These are phyloP conservation scores for Apodemia zela DNA, from an alignment of 2,888 invertebrate species.

Conservation along the genomic window DNA sequence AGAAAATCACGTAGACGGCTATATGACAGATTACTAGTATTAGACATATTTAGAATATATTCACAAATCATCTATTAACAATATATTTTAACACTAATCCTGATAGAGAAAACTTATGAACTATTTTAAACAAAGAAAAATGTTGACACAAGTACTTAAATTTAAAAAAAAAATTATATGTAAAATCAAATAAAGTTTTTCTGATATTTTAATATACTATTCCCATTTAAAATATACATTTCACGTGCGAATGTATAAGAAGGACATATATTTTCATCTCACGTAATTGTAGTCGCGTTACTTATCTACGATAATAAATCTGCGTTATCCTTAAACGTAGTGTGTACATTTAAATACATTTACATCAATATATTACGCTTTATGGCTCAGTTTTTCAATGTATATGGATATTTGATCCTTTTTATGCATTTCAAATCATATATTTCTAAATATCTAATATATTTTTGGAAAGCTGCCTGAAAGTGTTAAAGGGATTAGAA, in stretches of 20 bases:
- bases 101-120: too few species aligned
- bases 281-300: constrained; percentile 12
- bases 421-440: neutral
- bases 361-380: constrained; percentile 4
- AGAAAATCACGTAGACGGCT: too few species aligned
- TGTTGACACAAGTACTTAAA: too few species aligned
- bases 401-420: neutral
- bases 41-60: too few species aligned
- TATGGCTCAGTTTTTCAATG: constrained; percentile 3
- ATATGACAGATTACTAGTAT: too few species aligned
- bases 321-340: constrained; percentile 11
- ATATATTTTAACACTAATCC: too few species aligned
- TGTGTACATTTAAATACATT: constrained; percentile 11
- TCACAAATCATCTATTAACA: too few species aligned
- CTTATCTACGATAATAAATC: constrained; percentile 13
- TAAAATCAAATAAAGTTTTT: neutral
- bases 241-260: constrained; percentile 10
- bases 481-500: too few species aligned
- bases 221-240: constrained; percentile 1
- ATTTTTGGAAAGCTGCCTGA: too few species aligned
- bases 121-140: too few species aligned
- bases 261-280: constrained; percentile 11
- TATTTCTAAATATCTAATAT: too few species aligned
- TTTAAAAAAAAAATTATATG: too few species aligned
- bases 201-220: neutral